phyloP scores from a whole-genome alignment of 1,140 invertebrate species.

The Harpegnathos saltator region DNA sequence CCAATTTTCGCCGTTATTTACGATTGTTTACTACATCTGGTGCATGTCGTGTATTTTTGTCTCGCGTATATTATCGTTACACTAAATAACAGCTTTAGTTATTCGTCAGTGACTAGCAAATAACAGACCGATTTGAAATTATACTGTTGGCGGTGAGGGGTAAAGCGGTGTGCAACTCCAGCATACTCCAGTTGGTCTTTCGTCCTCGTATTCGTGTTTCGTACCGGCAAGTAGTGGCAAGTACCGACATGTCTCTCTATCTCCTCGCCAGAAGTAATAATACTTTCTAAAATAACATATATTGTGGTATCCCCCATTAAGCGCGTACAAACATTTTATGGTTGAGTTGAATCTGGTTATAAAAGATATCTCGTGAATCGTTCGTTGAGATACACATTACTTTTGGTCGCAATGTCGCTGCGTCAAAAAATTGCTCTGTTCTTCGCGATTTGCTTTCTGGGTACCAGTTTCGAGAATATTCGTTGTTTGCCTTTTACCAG shows the following conservation, averaged over 20 bases:
- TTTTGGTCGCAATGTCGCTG: not conserved
- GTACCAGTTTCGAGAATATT: not conserved
- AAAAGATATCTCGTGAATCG: not conserved
- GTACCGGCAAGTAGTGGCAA: conserved; percentile 7
- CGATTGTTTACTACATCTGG: no score
- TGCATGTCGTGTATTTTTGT: not conserved
- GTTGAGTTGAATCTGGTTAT: not conserved
- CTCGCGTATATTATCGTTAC: not conserved
- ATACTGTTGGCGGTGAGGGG: not conserved
- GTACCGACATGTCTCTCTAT: not conserved
- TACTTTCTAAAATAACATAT: not conserved
- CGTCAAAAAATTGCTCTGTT: conserved; percentile 20
- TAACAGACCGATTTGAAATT: not conserved
- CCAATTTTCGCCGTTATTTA: no score
- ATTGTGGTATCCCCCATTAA: not conserved
- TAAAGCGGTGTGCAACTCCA: not conserved
- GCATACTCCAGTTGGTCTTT: not conserved
- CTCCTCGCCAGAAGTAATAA: conserved; percentile 27
- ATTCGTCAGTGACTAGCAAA: not conserved
- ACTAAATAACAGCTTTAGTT: not conserved
- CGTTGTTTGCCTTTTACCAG: no score
- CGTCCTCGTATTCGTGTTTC: not conserved
- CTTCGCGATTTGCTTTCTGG: conserved; percentile 2
- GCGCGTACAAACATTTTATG: not conserved
- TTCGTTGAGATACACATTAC: not conserved